Evolutionary conservation across 2,888 invertebrate genomes (phyloP).

Genomic region (Callyntrura sp.): DNA sequence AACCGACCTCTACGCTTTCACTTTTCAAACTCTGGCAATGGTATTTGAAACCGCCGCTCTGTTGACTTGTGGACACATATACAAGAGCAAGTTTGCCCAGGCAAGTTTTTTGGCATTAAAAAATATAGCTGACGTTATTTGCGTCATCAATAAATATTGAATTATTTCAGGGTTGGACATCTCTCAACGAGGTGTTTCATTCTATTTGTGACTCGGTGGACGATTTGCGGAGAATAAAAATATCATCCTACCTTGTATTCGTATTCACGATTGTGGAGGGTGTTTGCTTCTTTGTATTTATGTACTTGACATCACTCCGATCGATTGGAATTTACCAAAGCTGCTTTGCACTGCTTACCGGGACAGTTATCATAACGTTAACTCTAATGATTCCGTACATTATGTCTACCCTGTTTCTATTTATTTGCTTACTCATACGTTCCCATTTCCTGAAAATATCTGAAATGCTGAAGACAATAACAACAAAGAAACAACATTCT

Average conservation of each 20-base stretch:
- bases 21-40: constrained; percentile 81
- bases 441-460: constrained; percentile 81
- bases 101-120: constrained; percentile 52
- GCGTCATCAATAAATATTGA: neutral
- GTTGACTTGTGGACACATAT: constrained; percentile 73
- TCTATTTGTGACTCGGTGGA: constrained; percentile 79
- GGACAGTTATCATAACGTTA: constrained; percentile 73
- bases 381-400: constrained; percentile 79
- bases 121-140: neutral
- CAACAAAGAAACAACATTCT: constrained; percentile 66
- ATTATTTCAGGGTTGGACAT: constrained; percentile 77
- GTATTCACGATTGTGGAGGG: constrained; percentile 70
- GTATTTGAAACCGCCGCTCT: constrained; percentile 79
- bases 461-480: constrained; percentile 78
- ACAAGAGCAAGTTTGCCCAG: constrained; percentile 77
- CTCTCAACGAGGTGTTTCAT: constrained; percentile 80
- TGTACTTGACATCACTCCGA: constrained; percentile 56
- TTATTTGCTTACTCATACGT: constrained; percentile 81
- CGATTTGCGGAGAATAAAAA: constrained; percentile 78
- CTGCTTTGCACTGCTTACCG: constrained; percentile 68
- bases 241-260: constrained; percentile 75
- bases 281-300: constrained; percentile 65
- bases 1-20: constrained; percentile 82
- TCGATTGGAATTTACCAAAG: constrained; percentile 70
- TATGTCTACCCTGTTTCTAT: constrained; percentile 79